Base-by-base conservation (phyloP, 2,113 vertebrate species). In the Carassius auratus region DNA sequence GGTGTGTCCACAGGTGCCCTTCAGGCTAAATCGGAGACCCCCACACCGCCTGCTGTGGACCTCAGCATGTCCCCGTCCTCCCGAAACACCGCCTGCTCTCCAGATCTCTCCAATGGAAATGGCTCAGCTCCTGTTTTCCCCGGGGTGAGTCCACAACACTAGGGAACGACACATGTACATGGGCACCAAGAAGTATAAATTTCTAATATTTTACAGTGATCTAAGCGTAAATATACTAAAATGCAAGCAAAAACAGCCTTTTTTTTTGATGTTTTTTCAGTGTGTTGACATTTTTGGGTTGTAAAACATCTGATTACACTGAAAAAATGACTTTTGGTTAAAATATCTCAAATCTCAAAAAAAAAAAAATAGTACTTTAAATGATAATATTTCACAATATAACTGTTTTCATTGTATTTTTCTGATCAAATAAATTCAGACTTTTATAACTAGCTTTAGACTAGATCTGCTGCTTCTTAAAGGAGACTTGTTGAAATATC, bases 51-150 rank as follows among this genome's bases (percentile, higher is more conserved):
- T 0, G 94, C 96, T 5, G 94, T 98, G 87, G 97, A 99, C 92
- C 95, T 98, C 90, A 97, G 97, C 90, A 93, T 97, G 90, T 98
- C 97, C 0, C 97, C 97, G 66, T 95, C 95, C 12, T 95, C 93
- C 0, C 94, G 95, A 83, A 92, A 95, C 86, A 96, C 96, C 0
- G 87, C 96, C 86, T 97, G 96, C 74, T 97, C 97, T 0, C 96
- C 97, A 87, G 95, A 96, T 88, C 96, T 95, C 85, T 91, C 94
- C 89, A 95, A 91, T 0, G 94, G 96, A 33, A 95, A 95, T 86
- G 91, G 93, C 81, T 89, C 92, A 0, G 86, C 91, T 45, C 90
- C 94, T 17, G 57, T 96, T 85, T 88, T 93, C 21, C 91, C 95
- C 81, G 92, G 94, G 57, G 97, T 98, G 92, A 97, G 97, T 92